Percentiles rank a stretch among this genome's conserved stretches.
Conservation (phyloP, 1,140 invertebrate genomes). For the Proales similis region DNA sequence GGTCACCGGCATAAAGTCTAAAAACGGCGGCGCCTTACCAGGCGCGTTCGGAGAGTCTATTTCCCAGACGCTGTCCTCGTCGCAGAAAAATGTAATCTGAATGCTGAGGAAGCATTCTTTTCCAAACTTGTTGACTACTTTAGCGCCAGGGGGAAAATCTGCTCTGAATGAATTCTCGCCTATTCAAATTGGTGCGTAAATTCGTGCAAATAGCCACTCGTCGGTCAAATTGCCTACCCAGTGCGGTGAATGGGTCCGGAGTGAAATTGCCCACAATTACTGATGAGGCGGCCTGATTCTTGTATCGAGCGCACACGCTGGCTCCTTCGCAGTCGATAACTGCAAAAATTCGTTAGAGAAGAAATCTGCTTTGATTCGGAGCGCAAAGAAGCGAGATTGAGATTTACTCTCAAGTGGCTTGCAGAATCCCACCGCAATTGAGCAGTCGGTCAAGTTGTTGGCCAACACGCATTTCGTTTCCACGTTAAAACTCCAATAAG, state of each 20-base stretch:
- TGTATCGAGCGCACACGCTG: conserved; percentile 9
- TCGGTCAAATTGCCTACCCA: not conserved
- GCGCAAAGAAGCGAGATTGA: no score
- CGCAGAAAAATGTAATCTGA: conserved; percentile 12
- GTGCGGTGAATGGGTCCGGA: conserved; percentile 23
- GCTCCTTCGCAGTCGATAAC: conserved; percentile 3
- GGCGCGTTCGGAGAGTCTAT: conserved; percentile 1
- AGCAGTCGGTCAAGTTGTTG: conserved; percentile 3
- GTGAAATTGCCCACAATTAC: conserved; percentile 15
- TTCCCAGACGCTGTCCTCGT: conserved; percentile 3
- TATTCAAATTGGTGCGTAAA: not conserved
- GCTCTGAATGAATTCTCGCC: conserved; percentile 9
- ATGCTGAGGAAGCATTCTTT: conserved; percentile 5
- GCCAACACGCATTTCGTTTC: not conserved
- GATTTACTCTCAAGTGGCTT: conserved; percentile 15
- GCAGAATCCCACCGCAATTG: conserved; percentile 16
- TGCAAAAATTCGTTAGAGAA: not conserved
- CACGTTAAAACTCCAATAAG: conserved; percentile 23
- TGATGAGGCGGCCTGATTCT: not conserved
- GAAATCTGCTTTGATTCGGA: not conserved
- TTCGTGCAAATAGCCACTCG: not conserved
- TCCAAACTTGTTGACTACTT: conserved; percentile 12
- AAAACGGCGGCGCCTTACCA: conserved; percentile 4
- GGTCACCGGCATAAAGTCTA: conserved; percentile 1
- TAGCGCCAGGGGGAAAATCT: not conserved